Conservation (phyloP, 2,113 vertebrate genomes). For the Rhagologus leucostigma region DNA sequence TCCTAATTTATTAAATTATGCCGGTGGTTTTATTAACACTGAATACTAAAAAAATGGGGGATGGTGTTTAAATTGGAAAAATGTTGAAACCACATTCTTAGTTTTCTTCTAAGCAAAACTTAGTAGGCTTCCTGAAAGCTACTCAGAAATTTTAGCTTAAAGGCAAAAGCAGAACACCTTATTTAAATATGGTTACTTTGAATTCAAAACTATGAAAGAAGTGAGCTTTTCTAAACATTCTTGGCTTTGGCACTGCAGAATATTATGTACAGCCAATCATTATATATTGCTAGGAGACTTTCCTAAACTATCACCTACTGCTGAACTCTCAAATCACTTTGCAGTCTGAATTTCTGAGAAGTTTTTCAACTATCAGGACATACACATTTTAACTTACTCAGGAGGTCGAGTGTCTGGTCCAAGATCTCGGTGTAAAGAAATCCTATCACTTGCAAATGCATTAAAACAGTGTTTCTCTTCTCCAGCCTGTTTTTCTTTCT, state of each 20-base stretch:
- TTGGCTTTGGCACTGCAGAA: not conserved
- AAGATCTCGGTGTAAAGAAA: slow-evolving; percentile 93
- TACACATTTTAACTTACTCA: slow-evolving; percentile 82
- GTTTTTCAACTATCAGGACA: not conserved
- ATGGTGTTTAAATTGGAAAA: not conserved
- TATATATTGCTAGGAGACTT: not conserved
- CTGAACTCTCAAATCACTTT: not conserved
- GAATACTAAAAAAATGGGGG: not conserved
- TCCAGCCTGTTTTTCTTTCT: slow-evolving; percentile 89
- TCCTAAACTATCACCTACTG: not conserved
- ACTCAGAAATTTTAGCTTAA: slow-evolving; percentile 2
- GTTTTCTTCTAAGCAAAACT: not conserved
- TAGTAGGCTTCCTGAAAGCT: not conserved
- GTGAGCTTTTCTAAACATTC: not conserved
- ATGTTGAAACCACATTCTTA: not conserved
- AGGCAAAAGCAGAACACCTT: not conserved
- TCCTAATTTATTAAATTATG: not conserved
- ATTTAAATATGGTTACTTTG: slow-evolving; percentile 11
- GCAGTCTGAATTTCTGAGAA: not conserved
- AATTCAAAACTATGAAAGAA: slow-evolving; percentile 14
- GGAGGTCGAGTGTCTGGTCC: slow-evolving; percentile 95
- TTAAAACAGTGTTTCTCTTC: slow-evolving; percentile 97
- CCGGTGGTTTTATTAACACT: not conserved
- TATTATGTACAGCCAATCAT: not conserved
- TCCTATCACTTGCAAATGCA: slow-evolving; percentile 92